Conservation (phyloP, 2,888 invertebrate genomes). For the Philaethria dido region DNA sequence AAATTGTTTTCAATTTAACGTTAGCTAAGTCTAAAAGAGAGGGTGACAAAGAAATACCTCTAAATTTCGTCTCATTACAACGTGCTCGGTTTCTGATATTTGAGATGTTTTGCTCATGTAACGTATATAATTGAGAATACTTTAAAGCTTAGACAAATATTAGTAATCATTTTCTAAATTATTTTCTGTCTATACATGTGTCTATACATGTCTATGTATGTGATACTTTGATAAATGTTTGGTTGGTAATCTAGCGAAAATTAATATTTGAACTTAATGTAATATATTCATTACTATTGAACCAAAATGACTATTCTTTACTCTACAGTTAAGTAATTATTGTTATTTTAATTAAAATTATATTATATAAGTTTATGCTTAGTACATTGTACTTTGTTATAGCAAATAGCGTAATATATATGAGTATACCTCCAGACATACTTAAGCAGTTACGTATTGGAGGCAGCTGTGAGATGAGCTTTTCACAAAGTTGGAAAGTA, state of each 20-base stretch:
- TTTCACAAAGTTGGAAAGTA: conserved; percentile 55
- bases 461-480: conserved; percentile 30
- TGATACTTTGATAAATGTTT: not conserved
- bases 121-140: conserved; percentile 25
- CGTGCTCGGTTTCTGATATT: conserved; percentile 34
- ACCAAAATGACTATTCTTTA: not conserved
- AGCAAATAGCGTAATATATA: conserved; percentile 4
- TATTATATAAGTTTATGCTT: not conserved
- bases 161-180: not conserved
- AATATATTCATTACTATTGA: not conserved
- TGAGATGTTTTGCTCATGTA: conserved; percentile 34
- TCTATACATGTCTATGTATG: not conserved
- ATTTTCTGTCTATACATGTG: not conserved
- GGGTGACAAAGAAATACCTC: no score
- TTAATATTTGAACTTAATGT: no score
- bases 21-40: conserved; percentile 44
- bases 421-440: not conserved
- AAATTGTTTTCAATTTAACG: conserved; percentile 57
- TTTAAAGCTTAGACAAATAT: not conserved
- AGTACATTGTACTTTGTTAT: not conserved
- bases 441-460: not conserved
- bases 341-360: not conserved
- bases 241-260: no score
- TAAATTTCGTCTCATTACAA: conserved; percentile 40
- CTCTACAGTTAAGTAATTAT: no score